phyloP scores from a whole-genome alignment of 64 coral and sea anemone species.

The Montipora efflorescens region DNA sequence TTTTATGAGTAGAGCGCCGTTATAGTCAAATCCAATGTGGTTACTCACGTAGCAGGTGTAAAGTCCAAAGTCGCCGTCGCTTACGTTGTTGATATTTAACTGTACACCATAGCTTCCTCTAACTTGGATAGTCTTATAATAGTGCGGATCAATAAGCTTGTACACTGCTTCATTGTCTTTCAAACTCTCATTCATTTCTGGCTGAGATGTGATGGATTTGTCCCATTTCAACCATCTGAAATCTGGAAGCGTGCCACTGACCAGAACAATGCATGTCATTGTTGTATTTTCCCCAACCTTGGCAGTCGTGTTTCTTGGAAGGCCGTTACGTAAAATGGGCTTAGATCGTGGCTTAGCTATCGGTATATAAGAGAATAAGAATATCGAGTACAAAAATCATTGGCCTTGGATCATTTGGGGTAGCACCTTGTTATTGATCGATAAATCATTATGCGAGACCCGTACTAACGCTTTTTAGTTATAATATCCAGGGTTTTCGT shows the following conservation, averaged over 20 bases:
- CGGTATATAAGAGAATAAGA: not conserved
- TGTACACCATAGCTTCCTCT: conserved; percentile 73
- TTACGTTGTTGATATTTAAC: conserved; percentile 69
- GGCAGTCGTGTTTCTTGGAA: conserved; percentile 83
- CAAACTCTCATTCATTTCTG: not conserved
- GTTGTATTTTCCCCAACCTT: conserved; percentile 68
- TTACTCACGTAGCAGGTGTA: conserved; percentile 93
- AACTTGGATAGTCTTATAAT: conserved; percentile 69
- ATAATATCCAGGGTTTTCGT: no score
- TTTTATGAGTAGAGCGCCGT: conserved; percentile 78
- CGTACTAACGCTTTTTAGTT: no score
- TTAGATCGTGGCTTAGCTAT: conserved; percentile 78
- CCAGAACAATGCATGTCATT: conserved; percentile 82
- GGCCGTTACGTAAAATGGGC: conserved; percentile 74
- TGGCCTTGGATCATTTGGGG: no score
- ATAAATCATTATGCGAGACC: no score
- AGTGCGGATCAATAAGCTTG: conserved; percentile 49
- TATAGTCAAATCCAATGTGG: conserved; percentile 78
- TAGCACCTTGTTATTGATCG: no score
- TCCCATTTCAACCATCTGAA: conserved; percentile 97
- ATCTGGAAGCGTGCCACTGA: conserved; percentile 91
- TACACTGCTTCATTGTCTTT: conserved; percentile 33
- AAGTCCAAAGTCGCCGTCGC: conserved; percentile 87
- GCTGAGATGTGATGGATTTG: conserved; percentile 50
- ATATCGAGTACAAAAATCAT: not conserved